Base-by-base conservation (phyloP, 2,113 vertebrate species). In the Corynorhinus townsendii region DNA sequence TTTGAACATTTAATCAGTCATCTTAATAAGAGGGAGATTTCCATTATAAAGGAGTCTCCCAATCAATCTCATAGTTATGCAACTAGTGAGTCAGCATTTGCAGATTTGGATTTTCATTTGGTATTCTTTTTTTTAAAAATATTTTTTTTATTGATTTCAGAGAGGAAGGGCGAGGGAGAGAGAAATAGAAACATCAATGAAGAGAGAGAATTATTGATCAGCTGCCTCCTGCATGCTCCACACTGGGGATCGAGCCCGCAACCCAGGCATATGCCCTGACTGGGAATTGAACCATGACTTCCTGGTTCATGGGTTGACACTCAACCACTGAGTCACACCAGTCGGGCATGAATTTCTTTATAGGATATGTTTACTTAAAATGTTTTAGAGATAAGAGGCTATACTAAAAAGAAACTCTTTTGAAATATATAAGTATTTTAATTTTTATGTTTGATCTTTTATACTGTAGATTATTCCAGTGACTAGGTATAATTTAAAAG, bases 381-480 rank as follows among this genome's bases (percentile, higher is more conserved):
- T 82, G 24, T 43, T 89, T 80, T 33, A 56, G 9, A 89, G 38
- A 45, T 10, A 83, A 73, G 3, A 76, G 17, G 22, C 43, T 28
- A 45, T 86, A 30, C 40, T 89, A 89, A 43, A 33, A 94, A 90
- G 20, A 47, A 80, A 83, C 33, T 49, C 28, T 56, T 56, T 22
- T 69, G 16, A 93, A 91, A 79, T 56, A 54, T 43, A 64, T 83
- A 71, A 90, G 54, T 56, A 89, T 45, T 77, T 5, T 16, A 35
- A 62, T 73, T 92, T 92, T 86, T 94, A 62, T 86, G 49, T 30
- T 94, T 94, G 59, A 66, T 59, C 43, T 91, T 59, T 30, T 52
- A n/a, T 75, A 87, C 19, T 75, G 16, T 62, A 92, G 69, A 84
- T 84, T 49, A 86, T 73, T 76, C 28, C 11, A 75, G 33, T 79